These are phyloP conservation scores for Hypotaenidia okinawae DNA, from an alignment of 2,797 vertebrate genomes.

Conservation along the genomic window DNA sequence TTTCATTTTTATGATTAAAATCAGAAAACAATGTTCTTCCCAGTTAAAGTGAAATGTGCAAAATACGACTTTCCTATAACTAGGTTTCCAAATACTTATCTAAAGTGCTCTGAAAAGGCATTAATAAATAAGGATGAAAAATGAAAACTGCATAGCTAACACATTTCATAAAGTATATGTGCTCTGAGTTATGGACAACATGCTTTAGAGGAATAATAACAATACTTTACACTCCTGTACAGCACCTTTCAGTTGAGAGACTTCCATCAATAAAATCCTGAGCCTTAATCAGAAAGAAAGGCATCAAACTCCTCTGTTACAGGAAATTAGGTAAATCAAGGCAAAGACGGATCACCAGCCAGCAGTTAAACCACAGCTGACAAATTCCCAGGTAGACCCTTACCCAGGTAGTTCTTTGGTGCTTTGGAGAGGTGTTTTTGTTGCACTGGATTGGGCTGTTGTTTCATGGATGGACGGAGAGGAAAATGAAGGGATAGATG, in stretches of 20 bases:
- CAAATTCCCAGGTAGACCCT: neutral
- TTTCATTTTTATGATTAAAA: slow-evolving; percentile 73
- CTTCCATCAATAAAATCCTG: neutral
- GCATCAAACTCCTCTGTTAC: neutral
- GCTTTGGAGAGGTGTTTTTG: neutral
- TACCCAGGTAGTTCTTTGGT: no score
- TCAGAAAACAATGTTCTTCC: slow-evolving; percentile 67
- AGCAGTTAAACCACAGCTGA: neutral
- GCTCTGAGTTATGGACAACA: neutral
- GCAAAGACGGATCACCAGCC: neutral
- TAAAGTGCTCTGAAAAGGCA: slow-evolving; percentile 45
- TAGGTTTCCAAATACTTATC: slow-evolving; percentile 59
- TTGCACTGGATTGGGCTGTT: neutral
- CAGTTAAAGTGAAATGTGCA: slow-evolving; percentile 32
- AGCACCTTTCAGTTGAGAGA: neutral
- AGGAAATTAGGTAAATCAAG: neutral
- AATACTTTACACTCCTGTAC: neutral
- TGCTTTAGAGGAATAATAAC: neutral
- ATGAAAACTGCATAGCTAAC: slow-evolving; percentile 20
- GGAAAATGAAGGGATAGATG: neutral
- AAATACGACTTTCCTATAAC: neutral
- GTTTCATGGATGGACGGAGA: neutral
- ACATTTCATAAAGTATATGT: neutral
- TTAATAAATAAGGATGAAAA: slow-evolving; percentile 56
- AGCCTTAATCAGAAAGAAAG: neutral